phyloP scores from a whole-genome alignment of 2,888 invertebrate genomes.

The Cyrtodaria siliqua region DNA sequence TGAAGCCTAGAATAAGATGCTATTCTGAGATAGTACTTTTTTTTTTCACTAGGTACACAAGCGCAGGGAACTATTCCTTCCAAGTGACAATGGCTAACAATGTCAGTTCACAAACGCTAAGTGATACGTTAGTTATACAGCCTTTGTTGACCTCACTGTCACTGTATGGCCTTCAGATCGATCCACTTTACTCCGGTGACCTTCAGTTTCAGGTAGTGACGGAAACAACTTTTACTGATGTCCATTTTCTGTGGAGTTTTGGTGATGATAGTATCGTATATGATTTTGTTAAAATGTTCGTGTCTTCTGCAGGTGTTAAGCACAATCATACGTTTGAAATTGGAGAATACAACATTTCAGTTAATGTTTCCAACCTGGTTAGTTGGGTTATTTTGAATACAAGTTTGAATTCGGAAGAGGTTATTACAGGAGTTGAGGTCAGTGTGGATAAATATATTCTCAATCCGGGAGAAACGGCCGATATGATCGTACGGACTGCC shows the following conservation, averaged over 20 bases:
- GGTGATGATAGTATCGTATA: constrained; percentile 48
- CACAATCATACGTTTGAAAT: constrained; percentile 52
- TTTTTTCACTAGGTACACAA: constrained; percentile 45
- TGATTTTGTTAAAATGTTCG: constrained; percentile 16
- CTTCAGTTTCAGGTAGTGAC: constrained; percentile 22
- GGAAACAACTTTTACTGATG: constrained; percentile 16
- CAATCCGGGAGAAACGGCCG: constrained; percentile 46
- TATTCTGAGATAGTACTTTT: no score
- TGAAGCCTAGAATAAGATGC: no score
- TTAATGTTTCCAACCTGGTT: constrained; percentile 64
- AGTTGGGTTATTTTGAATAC: constrained; percentile 43
- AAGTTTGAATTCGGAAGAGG: constrained; percentile 59
- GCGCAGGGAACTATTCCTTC: constrained; percentile 50
- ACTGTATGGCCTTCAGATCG: constrained; percentile 24
- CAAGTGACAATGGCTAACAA: constrained; percentile 60
- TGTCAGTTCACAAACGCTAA: constrained; percentile 29
- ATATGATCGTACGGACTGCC: constrained; percentile 40
- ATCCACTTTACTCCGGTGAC: constrained; percentile 46
- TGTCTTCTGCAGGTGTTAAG: not conserved
- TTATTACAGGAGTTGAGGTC: constrained; percentile 52
- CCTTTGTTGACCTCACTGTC: constrained; percentile 22
- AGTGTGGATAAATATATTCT: constrained; percentile 26
- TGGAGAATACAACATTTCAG: constrained; percentile 53
- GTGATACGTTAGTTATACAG: constrained; percentile 50
- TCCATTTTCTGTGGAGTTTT: constrained; percentile 46